phyloP scores from a whole-genome alignment of 2,113 vertebrate species.

The Lophochroa leadbeateri region DNA sequence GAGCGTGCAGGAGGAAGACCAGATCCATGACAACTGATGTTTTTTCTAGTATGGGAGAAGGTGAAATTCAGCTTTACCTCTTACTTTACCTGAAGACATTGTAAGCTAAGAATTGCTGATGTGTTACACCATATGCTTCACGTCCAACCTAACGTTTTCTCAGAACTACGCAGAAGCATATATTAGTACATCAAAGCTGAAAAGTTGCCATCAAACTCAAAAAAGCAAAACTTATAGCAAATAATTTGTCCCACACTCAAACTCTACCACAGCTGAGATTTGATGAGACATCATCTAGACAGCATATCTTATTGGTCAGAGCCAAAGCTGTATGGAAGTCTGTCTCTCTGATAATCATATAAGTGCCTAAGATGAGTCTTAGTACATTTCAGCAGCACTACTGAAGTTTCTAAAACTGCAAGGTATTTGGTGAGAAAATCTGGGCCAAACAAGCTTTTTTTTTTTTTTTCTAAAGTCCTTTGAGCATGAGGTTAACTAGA shows the following conservation, averaged over 20 bases:
- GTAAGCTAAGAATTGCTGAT: background rate
- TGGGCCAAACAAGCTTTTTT: background rate
- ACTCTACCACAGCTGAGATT: background rate
- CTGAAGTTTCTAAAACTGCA: background rate
- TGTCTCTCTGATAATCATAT: background rate
- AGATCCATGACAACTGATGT: background rate
- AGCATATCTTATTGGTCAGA: background rate
- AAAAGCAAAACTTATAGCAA: background rate
- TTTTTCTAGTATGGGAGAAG: background rate
- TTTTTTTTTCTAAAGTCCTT: background rate
- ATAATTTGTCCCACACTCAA: background rate
- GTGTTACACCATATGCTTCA: fast-evolving
- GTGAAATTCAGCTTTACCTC: background rate
- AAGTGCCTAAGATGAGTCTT: background rate
- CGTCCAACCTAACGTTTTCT: background rate
- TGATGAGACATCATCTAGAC: background rate
- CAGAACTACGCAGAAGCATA: background rate
- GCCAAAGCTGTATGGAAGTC: background rate
- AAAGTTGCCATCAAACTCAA: background rate
- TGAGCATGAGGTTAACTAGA: background rate
- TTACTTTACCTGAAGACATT: background rate
- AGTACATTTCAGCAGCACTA: background rate
- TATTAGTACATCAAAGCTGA: background rate
- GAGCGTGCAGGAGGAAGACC: background rate
- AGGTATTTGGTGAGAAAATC: background rate